Evolutionary conservation across 2,888 invertebrate species (phyloP).

Genomic region (Heteromurus nitidus): DNA sequence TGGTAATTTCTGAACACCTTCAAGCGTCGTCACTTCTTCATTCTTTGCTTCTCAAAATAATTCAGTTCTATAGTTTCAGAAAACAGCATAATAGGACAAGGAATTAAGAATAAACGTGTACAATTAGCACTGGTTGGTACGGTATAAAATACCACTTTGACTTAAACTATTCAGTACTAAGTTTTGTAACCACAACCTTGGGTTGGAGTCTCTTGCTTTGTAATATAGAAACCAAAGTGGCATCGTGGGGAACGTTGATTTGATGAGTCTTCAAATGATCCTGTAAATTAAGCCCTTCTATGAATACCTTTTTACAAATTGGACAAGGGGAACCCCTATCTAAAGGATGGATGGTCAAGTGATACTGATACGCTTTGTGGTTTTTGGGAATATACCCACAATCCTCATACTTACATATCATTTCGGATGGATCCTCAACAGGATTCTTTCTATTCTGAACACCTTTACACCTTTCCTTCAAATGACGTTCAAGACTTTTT

Average conservation of each 20-base stretch:
- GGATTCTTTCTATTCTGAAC: not conserved
- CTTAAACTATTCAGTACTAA: no score
- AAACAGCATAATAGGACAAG: no score
- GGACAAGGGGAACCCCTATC: not conserved
- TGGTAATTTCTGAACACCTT: no score
- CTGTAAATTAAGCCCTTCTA: constrained; percentile 23
- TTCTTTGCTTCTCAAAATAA: no score
- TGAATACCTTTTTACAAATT: not conserved
- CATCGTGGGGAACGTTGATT: not conserved
- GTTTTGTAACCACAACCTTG: not conserved
- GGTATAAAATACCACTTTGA: no score
- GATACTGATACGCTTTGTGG: not conserved
- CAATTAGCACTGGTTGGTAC: no score
- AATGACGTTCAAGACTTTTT: not conserved
- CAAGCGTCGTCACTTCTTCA: no score
- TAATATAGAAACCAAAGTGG: not conserved
- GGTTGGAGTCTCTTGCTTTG: constrained; percentile 1
- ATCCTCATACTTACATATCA: constrained; percentile 23
- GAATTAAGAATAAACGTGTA: no score
- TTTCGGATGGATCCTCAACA: not conserved
- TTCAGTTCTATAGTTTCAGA: no score
- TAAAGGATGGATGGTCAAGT: not conserved
- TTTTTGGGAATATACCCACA: constrained; percentile 5
- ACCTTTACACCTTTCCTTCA: not conserved
- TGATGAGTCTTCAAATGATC: constrained; percentile 15